Conservation (phyloP, 2,888 invertebrate genomes). For the Anarsia innoxiella region DNA sequence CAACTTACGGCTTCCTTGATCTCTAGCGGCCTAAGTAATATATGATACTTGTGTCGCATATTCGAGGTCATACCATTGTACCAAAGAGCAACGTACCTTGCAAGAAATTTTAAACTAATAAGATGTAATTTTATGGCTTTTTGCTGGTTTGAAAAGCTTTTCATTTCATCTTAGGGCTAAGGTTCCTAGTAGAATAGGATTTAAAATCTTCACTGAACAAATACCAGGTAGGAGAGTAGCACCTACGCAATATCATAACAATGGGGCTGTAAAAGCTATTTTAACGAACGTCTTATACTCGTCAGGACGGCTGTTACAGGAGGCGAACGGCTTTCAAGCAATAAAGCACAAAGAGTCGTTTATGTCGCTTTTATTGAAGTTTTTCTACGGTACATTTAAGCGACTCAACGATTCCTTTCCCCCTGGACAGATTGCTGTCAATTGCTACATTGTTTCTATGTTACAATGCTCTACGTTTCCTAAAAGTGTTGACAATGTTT, state of each 20-base stretch:
- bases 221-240: background rate
- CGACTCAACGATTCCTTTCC: slow-evolving; percentile 32
- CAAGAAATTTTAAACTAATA: too few species aligned
- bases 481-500: background rate
- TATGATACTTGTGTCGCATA: too few species aligned
- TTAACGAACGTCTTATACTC: slow-evolving; percentile 38
- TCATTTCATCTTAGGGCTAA: too few species aligned
- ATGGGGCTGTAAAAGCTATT: slow-evolving; percentile 38
- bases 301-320: slow-evolving; percentile 36
- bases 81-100: too few species aligned
- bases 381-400: slow-evolving; percentile 53
- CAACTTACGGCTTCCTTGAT: too few species aligned
- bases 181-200: too few species aligned
- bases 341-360: slow-evolving; percentile 54
- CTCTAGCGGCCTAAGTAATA: too few species aligned
- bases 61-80: too few species aligned
- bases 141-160: too few species aligned
- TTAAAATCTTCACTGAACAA: too few species aligned
- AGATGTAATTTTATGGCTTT: too few species aligned
- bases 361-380: slow-evolving; percentile 51
- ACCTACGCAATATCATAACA: slow-evolving; percentile 27
- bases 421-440: slow-evolving; percentile 27
- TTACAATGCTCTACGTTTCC: background rate
- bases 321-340: slow-evolving; percentile 52
- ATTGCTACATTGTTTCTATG: slow-evolving; percentile 17